Percentiles rank a stretch among this genome's conserved stretches.
These are phyloP conservation scores for Coptodon rendalli DNA, from an alignment of 2,113 vertebrate genomes.

Conservation along the genomic window DNA sequence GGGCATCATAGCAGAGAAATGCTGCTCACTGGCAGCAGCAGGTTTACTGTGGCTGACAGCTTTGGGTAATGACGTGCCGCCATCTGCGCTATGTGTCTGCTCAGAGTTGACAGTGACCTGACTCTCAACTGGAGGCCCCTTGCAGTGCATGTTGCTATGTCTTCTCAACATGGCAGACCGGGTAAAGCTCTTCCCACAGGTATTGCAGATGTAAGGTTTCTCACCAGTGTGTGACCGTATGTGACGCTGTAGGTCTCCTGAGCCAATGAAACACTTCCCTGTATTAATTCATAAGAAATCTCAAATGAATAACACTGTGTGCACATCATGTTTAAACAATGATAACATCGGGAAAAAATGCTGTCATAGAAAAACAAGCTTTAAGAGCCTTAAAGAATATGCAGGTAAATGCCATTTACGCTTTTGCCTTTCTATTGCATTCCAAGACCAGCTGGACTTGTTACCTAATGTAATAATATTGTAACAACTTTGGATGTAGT, in stretches of 20 bases:
- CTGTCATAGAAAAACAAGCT: neutral
- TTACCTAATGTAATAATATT: neutral
- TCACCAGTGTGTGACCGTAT: constrained; percentile 91
- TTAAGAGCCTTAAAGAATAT: neutral
- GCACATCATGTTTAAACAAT: neutral
- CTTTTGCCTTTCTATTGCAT: neutral
- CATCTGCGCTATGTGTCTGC: constrained; percentile 9
- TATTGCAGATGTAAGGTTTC: constrained; percentile 85
- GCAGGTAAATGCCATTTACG: neutral
- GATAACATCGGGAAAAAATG: neutral
- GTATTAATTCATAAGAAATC: neutral
- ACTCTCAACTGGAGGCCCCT: constrained; percentile 6
- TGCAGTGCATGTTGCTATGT: constrained; percentile 81
- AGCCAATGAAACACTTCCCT: constrained; percentile 91
- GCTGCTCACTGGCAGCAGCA: constrained; percentile 49
- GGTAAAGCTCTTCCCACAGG: constrained; percentile 87
- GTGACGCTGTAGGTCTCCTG: constrained; percentile 89
- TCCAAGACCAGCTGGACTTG: neutral
- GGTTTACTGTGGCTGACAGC: constrained; percentile 38
- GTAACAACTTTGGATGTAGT: accelerated
- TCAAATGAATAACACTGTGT: neutral
- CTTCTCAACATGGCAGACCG: constrained; percentile 88
- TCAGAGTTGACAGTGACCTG: neutral
- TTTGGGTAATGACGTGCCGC: constrained; percentile 29
- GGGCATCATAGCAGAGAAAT: constrained; percentile 61